These are phyloP conservation scores for Tribolium freemani DNA, from an alignment of 2,888 invertebrate genomes.

Conservation along the genomic window DNA sequence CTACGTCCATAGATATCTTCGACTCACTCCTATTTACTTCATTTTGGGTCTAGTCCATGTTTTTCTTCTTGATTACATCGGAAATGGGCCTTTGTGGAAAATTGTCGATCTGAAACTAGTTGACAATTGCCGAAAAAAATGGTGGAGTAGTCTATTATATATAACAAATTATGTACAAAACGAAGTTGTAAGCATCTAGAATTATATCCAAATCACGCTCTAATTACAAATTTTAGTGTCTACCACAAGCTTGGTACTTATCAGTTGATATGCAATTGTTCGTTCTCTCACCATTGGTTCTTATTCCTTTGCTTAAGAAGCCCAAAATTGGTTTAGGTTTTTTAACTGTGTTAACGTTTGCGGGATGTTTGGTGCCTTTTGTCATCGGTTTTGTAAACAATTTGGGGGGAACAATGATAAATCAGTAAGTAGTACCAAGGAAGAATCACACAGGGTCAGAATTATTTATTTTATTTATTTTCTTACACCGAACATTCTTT, in stretches of 20 bases:
- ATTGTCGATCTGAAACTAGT: constrained; percentile 6
- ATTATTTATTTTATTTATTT: no score
- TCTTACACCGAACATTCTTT: no score
- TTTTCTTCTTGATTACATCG: constrained; percentile 20
- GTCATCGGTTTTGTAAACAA: not conserved
- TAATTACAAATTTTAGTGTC: constrained; percentile 45
- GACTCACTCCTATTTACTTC: constrained; percentile 61
- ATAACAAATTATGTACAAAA: constrained; percentile 26
- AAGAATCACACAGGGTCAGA: no score
- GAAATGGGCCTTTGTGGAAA: constrained; percentile 35
- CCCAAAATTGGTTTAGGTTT: constrained; percentile 32
- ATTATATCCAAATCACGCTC: no score
- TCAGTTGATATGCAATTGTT: constrained; percentile 57
- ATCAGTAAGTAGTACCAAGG: not conserved
- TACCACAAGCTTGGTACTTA: constrained; percentile 56
- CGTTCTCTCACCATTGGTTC: constrained; percentile 53
- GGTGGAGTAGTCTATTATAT: constrained; percentile 36
- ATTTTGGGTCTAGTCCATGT: constrained; percentile 15
- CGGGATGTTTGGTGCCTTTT: constrained; percentile 26
- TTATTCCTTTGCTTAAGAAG: constrained; percentile 47
- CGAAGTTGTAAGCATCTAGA: not conserved
- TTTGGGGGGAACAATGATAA: not conserved
- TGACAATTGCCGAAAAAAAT: constrained; percentile 8
- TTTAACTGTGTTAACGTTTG: constrained; percentile 1
- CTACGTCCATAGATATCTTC: constrained; percentile 38